Percentiles rank a stretch among this genome's conserved stretches.
Conservation (phyloP, 2,888 invertebrate species). For the Antheraea yamamai region DNA sequence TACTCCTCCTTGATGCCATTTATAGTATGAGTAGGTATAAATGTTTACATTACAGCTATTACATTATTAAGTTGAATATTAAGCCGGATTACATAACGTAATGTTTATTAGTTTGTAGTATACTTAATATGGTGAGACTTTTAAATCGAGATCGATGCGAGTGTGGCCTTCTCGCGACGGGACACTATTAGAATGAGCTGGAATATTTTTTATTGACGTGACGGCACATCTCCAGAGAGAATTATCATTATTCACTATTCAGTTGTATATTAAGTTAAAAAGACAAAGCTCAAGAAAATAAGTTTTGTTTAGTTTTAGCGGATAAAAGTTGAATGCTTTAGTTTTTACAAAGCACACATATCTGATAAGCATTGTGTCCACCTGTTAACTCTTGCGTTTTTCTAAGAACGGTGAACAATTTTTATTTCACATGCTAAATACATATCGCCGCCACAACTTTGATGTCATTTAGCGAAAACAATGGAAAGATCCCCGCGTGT, state of each 20-base stretch:
- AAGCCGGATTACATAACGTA: slow-evolving; percentile 5
- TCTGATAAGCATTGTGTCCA: slow-evolving; percentile 38
- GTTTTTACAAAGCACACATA: slow-evolving; percentile 15
- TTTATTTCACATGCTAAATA: slow-evolving; percentile 75
- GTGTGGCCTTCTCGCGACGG: slow-evolving; percentile 19
- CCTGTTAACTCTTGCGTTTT: slow-evolving; percentile 51
- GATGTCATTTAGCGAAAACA: slow-evolving; percentile 82
- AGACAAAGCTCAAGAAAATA: slow-evolving; percentile 8
- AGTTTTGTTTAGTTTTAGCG: not conserved
- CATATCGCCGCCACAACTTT: slow-evolving; percentile 74
- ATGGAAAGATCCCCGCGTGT: slow-evolving; percentile 70
- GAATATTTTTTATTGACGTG: slow-evolving; percentile 47
- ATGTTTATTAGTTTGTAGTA: slow-evolving; percentile 30
- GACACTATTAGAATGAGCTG: slow-evolving; percentile 38
- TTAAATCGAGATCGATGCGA: slow-evolving; percentile 34
- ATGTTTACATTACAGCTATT: slow-evolving; percentile 26
- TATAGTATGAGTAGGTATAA: slow-evolving; percentile 76
- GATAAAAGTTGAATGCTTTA: not conserved
- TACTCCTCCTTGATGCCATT: slow-evolving; percentile 71
- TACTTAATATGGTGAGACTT: slow-evolving; percentile 40
- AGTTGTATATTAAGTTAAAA: slow-evolving; percentile 26
- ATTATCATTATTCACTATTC: slow-evolving; percentile 43
- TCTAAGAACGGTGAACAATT: slow-evolving; percentile 64
- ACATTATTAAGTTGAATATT: slow-evolving; percentile 19
- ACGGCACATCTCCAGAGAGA: slow-evolving; percentile 36